Base-by-base conservation (phyloP, 2,797 vertebrate species). In the Falco naumanni region DNA sequence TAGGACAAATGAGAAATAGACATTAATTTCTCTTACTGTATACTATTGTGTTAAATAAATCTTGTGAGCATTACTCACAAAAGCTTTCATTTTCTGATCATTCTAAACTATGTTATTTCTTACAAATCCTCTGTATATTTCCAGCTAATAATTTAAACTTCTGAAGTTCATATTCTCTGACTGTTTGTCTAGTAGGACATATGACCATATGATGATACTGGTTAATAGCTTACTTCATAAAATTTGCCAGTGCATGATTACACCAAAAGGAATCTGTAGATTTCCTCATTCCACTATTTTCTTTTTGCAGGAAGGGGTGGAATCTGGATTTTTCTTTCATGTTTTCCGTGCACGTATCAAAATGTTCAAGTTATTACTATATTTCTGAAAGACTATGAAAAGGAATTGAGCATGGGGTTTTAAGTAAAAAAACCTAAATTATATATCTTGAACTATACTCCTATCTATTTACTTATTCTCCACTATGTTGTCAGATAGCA, bases 321-420 rank as follows among this genome's bases (percentile, higher is more conserved):
- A 69, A 74, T 57, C 47, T 33, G 5, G 16, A 17, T 34, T 61
- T 71, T 80, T 50, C 11, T 63, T 57, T 70, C 28, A 51, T 18
- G 9, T 31, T 54, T 90, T 41, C 33, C 12, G 8, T 33, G 22
- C 22, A 4, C 11, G 20, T 37, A 47, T 70, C 2, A 84, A 26
- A 14, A 10, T 37, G 2, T 45, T 59, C 18, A 43, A 16, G 19
- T 33, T 61, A 17, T 33, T 57, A 12, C 51, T 60, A 28, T 50
- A 28, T 74, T 34, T 75, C 22, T 66, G 26, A 59, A 64, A 39
- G 1, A 20, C 5, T 39, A 24, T 21, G 24, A 68, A 81, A 43
- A 47, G 14, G 1, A 74, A 37, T 7, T 41, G 8, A 82, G 2
- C 0, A 29, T 50, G 28, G 1, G 3, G 8, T 6, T 34, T 11